Conservation (phyloP, 2,113 vertebrate genomes). For the Malurus cyaneus region DNA sequence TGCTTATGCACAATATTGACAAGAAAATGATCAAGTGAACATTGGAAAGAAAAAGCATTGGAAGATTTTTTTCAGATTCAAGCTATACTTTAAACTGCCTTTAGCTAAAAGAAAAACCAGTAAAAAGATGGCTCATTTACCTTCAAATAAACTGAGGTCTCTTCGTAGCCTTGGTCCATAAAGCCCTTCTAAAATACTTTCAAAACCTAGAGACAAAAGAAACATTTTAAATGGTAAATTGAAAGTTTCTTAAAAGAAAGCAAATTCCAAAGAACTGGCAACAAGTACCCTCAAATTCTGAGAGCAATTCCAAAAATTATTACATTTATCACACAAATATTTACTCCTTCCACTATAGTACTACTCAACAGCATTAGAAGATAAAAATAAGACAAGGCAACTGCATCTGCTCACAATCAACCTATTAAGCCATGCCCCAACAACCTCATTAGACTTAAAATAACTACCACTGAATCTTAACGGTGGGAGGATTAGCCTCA, state of each 20-base stretch:
- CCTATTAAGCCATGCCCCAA: constrained; percentile 60
- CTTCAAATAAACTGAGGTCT: constrained; percentile 98
- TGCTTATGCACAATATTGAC: background rate
- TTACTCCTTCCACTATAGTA: background rate
- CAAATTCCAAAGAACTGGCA: background rate
- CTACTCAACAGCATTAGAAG: constrained; percentile 22
- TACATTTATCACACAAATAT: background rate
- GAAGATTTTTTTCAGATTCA: background rate
- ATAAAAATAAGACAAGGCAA: constrained; percentile 44
- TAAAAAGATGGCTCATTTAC: constrained; percentile 72
- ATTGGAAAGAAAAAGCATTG: background rate
- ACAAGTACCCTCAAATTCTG: background rate
- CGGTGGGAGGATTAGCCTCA: constrained; percentile 50
- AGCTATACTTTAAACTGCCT: background rate
- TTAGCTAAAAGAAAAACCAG: constrained; percentile 15
- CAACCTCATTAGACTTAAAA: constrained; percentile 66
- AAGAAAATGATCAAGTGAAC: background rate
- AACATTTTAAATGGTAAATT: constrained; percentile 40
- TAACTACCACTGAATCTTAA: constrained; percentile 53
- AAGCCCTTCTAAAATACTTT: constrained; percentile 99
- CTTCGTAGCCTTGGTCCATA: constrained; percentile 96
- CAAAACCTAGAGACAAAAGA: constrained; percentile 88
- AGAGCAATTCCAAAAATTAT: background rate
- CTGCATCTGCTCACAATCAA: constrained; percentile 45
- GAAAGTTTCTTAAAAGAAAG: background rate